Conservation (phyloP, 1,140 invertebrate species). For the Platorchestia sp. region DNA sequence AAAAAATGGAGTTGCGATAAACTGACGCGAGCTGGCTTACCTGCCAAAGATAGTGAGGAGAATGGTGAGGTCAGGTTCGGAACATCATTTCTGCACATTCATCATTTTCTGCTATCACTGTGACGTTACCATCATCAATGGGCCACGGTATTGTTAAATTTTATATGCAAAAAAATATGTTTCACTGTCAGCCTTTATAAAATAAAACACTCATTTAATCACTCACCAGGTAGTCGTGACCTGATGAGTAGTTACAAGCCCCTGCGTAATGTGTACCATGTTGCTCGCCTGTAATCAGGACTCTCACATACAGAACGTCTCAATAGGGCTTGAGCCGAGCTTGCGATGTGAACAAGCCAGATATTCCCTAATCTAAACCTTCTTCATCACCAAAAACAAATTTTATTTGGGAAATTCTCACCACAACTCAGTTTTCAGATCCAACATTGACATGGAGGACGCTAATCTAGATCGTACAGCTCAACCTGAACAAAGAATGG, state of each 20-base stretch:
- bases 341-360: neutral
- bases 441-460: neutral
- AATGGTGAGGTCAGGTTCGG: neutral
- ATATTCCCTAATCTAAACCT: neutral
- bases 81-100: neutral
- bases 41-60: neutral
- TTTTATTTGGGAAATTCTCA: neutral
- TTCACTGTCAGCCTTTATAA: neutral
- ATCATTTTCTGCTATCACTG: neutral
- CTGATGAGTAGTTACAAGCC: neutral
- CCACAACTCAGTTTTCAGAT: neutral
- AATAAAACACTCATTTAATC: neutral
- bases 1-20: neutral
- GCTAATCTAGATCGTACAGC: neutral
- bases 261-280: neutral
- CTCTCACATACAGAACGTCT: neutral
- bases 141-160: neutral
- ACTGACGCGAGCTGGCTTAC: neutral
- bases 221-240: neutral
- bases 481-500: neutral
- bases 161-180: neutral
- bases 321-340: neutral
- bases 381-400: neutral
- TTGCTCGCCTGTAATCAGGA: neutral
- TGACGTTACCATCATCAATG: neutral